Base-by-base conservation (phyloP, 1,140 invertebrate species). In the Sycophila sp. region DNA sequence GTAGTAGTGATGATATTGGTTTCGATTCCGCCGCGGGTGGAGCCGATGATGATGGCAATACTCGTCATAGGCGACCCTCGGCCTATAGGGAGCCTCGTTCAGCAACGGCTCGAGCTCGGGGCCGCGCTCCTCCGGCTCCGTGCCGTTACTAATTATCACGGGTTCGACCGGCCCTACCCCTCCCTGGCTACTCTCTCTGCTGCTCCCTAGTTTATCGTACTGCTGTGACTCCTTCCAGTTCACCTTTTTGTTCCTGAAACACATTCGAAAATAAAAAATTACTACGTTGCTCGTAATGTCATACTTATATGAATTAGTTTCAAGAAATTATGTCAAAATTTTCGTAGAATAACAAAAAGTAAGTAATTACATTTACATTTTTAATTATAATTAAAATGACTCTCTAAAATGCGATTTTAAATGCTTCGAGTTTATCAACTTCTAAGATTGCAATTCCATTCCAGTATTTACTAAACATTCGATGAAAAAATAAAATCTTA, bases 171-270 rank as follows among this genome's bases (percentile, higher is more conserved):
- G 81, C 84, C 83, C 83, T 82, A 80, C 84, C 83, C 80, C 80
- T 81, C 83, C 84, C 83, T 85, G 83, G 83, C 85, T 86, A 85
- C 83, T 85, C 82, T 85, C 84, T 83, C 76, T 79, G 78, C 80
- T 82, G 84, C 79, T 86, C 78, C 77, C 82, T 83, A 85, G 83
- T 79, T 84, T 85, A 86, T 85, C 79, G 79, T 85, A 85, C 76
- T 83, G 83, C 78, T 79, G 84, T 78, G 80, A 85, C 83, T 80
- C 81, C 83, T 83, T 85, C 85, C 84, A 86, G 85, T 85, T 94
- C 93, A 94, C 93, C 93, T 94, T 94, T 94, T 94, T 94, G 85
- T 91, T 93, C 91, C 93, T 94, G 92, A 66, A 63, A 45, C 36
- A 30, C 15, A 47, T 22, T n/a, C n/a, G n/a, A n/a, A n/a, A n/a